Evolutionary conservation across 2,113 vertebrate genomes (phyloP), one percentile per base, ranked within the genome.

Genomic region (Cyanocitta stelleri): DNA sequence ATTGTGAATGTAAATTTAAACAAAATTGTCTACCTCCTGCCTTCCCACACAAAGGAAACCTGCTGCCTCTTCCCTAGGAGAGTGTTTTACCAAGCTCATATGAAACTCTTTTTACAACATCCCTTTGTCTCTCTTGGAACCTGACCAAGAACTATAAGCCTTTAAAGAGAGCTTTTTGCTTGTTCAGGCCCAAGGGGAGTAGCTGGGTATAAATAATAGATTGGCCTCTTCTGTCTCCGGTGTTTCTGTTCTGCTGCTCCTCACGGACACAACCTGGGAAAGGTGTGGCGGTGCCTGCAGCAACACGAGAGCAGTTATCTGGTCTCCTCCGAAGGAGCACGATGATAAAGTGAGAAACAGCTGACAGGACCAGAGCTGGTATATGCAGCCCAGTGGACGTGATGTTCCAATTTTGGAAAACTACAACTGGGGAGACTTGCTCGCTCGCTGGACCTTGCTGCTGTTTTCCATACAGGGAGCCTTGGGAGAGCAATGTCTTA

Each of bases 81-180:
- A 90, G 67, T 67, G 73, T 96, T 93, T 95, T 89, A 91, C 85
- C 93, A 83, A 88, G 89, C 96, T 91, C 78, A n/a, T 51, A 85
- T 39, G 91, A 92, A 95, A 89, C 94, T 95, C 89, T 91, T 92
- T 90, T 92, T 93, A 96, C 95, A 95, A 95, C 96, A 87, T 96
- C 89, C 77, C 88, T 96, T 96, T 94, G 95, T 96, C 96, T 96
- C 88, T 97, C 77, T 92, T 96, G 96, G 96, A 97, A 92, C 72
- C 76, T 69, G 92, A 97, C 92, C 96, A 97, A 97, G 94, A 96
- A 89, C 87, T 93, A 90, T 66, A 94, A 94, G 90, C 90, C 89
- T 96, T 95, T 96, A 95, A 96, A 91, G 86, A 74, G 73, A 96
- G 88, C 90, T 95, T 96, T 93, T 94, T 96, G 95, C 96, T 96